These are phyloP conservation scores for Amblyraja radiata DNA, from an alignment of 2,797 vertebrate species.

Conservation along the genomic window DNA sequence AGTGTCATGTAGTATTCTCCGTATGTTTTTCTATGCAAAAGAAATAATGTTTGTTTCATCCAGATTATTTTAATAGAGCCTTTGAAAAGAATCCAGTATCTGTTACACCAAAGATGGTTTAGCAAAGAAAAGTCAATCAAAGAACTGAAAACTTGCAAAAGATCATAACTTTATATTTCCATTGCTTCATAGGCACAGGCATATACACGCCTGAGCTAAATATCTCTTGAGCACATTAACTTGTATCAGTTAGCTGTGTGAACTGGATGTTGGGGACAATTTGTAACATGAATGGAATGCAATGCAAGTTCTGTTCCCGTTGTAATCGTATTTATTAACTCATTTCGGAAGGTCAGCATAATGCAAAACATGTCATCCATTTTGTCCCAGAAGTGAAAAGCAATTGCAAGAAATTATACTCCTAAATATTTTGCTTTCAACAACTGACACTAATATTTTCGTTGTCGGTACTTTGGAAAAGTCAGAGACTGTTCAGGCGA, in stretches of 20 bases:
- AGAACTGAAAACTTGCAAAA: not conserved
- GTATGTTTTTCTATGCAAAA: too few species aligned
- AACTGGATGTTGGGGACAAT: not conserved
- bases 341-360: not conserved
- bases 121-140: not conserved
- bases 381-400: not conserved
- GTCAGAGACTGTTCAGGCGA: not conserved
- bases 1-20: too few species aligned
- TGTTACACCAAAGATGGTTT: not conserved
- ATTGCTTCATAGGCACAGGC: not conserved
- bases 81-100: not conserved
- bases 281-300: constrained; percentile 21
- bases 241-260: not conserved
- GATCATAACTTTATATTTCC: not conserved
- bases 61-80: not conserved
- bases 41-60: not conserved
- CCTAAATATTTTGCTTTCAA: not conserved
- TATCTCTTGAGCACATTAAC: not conserved
- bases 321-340: constrained; percentile 10
- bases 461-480: not conserved
- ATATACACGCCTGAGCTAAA: not conserved
- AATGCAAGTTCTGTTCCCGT: not conserved
- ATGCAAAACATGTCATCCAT: not conserved
- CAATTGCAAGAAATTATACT: not conserved
- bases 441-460: not conserved